Percentiles rank a stretch among this genome's conserved stretches.
Evolutionary conservation across 2,888 invertebrate genomes (phyloP).

Genomic region (Abrostola tripartita): DNA sequence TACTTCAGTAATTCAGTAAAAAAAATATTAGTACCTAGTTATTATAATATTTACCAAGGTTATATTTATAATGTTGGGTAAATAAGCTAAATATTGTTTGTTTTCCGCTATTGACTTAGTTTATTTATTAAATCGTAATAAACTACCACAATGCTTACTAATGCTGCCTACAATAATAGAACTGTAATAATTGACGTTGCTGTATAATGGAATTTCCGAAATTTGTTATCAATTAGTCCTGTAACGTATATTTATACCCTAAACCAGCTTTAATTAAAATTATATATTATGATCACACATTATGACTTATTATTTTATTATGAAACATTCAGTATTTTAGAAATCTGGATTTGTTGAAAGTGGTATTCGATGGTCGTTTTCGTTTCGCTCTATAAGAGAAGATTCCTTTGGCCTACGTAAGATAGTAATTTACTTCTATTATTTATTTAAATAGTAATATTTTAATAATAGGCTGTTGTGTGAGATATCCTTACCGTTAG

Average conservation of each 20-base stretch:
- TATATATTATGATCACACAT: no score
- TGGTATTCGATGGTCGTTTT: no score
- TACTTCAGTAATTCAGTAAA: no score
- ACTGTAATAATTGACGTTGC: background rate
- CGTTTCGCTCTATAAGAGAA: no score
- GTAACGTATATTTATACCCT: background rate
- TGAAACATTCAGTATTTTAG: no score
- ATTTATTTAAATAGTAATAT: no score
- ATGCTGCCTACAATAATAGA: slow-evolving; percentile 13
- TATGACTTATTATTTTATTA: no score
- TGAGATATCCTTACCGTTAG: no score
- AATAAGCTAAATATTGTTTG: slow-evolving; percentile 6
- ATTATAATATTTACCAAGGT: background rate
- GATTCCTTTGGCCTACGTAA: no score
- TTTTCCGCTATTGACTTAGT: slow-evolving; percentile 26
- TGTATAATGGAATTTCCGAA: background rate
- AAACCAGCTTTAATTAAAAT: background rate
- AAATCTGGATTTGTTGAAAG: no score
- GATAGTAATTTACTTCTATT: no score
- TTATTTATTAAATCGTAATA: slow-evolving; percentile 10
- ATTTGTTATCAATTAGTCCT: background rate
- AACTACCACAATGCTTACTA: slow-evolving; percentile 26
- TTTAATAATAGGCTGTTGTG: no score
- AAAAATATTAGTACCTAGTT: background rate
- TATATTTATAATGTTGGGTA: background rate